Evolutionary conservation across 2,113 vertebrate species (phyloP).

Genomic region (Phalacrocorax aristotelis): DNA sequence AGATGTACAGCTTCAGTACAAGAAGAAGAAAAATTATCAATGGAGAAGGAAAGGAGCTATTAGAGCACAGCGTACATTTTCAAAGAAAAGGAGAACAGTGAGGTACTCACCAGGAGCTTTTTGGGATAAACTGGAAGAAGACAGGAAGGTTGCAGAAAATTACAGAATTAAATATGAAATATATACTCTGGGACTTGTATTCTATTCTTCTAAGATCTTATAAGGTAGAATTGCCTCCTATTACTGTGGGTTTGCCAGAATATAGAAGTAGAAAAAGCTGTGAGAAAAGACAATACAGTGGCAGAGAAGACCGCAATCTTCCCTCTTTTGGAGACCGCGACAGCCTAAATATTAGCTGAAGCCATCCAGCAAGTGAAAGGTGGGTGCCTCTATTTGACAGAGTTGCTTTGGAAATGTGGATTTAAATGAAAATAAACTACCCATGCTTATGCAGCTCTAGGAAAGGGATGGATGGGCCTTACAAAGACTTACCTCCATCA

Average conservation of each 20-base stretch:
- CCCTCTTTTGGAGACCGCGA: not conserved
- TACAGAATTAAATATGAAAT: not conserved
- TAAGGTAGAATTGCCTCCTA: not conserved
- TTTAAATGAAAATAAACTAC: not conserved
- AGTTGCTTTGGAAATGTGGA: constrained; percentile 20
- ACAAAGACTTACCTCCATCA: not conserved
- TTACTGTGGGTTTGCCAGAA: not conserved
- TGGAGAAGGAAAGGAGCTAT: not conserved
- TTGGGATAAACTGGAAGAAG: not conserved
- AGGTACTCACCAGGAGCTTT: not conserved
- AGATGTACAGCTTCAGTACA: not conserved
- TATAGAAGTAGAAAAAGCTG: not conserved
- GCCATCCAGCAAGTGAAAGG: not conserved
- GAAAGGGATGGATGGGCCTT: not conserved
- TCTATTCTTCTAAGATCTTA: not conserved
- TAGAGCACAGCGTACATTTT: not conserved
- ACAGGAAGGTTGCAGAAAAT: not conserved
- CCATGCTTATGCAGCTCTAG: not conserved
- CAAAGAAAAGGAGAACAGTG: not conserved
- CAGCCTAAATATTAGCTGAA: constrained; percentile 25
- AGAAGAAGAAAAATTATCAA: not conserved
- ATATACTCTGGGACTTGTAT: not conserved
- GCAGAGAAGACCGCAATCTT: not conserved
- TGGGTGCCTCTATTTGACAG: not conserved
- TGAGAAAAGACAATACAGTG: not conserved